A percentile compares a stretch with the other conserved stretches of the same genome.
These are phyloP conservation scores for Calephelis virginiensis DNA, from an alignment of 1,140 invertebrate genomes.

Conservation along the genomic window DNA sequence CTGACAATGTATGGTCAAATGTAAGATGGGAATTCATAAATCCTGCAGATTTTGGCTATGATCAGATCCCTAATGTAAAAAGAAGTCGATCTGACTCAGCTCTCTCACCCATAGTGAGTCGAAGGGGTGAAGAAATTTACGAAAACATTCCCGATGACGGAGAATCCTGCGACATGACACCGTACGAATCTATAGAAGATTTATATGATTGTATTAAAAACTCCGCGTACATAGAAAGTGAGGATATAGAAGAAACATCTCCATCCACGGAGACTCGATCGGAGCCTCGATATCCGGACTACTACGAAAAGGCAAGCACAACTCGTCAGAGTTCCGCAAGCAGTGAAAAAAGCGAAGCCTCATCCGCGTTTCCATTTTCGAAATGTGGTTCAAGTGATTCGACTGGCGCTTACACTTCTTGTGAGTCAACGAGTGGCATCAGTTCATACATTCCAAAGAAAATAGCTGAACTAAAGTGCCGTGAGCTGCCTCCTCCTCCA, in stretches of 20 bases:
- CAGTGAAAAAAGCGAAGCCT: slow-evolving; percentile 68
- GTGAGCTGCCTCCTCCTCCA: slow-evolving; percentile 60
- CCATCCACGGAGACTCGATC: slow-evolving; percentile 64
- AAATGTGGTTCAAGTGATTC: slow-evolving; percentile 73
- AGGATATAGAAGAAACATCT: slow-evolving; percentile 50
- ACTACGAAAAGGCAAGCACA: slow-evolving; percentile 59
- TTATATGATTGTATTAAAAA: slow-evolving; percentile 75
- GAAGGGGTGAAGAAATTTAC: slow-evolving; percentile 67
- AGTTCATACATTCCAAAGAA: slow-evolving; percentile 58
- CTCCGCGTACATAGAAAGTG: slow-evolving; percentile 48
- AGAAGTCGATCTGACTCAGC: slow-evolving; percentile 71
- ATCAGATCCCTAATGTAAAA: slow-evolving; percentile 65
- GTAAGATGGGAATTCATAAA: slow-evolving; percentile 75
- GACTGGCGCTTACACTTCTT: slow-evolving; percentile 61
- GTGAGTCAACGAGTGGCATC: slow-evolving; percentile 66
- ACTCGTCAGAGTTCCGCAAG: slow-evolving; percentile 66
- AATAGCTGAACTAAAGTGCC: slow-evolving; percentile 56
- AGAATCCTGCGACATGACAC: slow-evolving; percentile 70
- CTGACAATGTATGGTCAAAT: slow-evolving; percentile 73
- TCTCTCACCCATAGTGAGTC: slow-evolving; percentile 50
- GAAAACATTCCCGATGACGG: slow-evolving; percentile 59
- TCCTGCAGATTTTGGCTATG: slow-evolving; percentile 68
- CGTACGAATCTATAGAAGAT: slow-evolving; percentile 76
- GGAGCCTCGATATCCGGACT: slow-evolving; percentile 65
- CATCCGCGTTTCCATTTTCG: slow-evolving; percentile 70